Conservation (phyloP, 2,888 invertebrate genomes). For the Drosophila colorata region DNA sequence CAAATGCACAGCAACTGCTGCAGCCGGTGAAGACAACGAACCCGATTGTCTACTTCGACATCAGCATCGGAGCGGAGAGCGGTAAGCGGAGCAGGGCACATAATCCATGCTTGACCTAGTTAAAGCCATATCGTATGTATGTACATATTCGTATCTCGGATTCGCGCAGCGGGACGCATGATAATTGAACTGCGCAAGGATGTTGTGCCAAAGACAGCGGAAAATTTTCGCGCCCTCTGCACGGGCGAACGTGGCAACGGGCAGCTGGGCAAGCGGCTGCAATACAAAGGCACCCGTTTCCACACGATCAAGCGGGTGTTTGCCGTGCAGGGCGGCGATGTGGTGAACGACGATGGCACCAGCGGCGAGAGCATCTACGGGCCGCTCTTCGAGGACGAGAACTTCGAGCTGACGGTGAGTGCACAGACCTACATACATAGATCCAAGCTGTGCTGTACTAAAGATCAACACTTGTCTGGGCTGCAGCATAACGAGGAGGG, state of each 20-base stretch:
- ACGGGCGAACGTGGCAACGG: conserved; percentile 95
- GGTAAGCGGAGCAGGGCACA: conserved; percentile 85
- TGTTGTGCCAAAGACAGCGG: conserved; percentile 93
- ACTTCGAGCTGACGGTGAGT: conserved; percentile 89
- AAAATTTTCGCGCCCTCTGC: conserved; percentile 96
- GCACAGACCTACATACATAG: background rate
- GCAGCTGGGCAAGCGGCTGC: conserved; percentile 89
- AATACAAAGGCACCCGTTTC: conserved; percentile 93
- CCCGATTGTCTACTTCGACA: conserved; percentile 90
- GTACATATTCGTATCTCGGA: conserved; percentile 14
- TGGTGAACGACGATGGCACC: conserved; percentile 92
- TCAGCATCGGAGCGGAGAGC: conserved; percentile 89
- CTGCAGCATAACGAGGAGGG: conserved; percentile 88
- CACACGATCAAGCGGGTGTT: conserved; percentile 94
- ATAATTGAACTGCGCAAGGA: conserved; percentile 94
- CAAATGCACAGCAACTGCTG: conserved; percentile 41
- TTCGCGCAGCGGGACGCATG: conserved; percentile 90
- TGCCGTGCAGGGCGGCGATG: conserved; percentile 95
- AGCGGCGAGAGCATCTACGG: conserved; percentile 98
- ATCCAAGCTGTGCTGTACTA: background rate
- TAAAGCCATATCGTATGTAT: conserved; percentile 23
- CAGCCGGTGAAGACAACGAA: conserved; percentile 84
- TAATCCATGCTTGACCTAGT: conserved; percentile 45
- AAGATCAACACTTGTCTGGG: background rate
- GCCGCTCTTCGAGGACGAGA: conserved; percentile 95